These are phyloP conservation scores for Quiscalus mexicanus DNA, from an alignment of 2,113 vertebrate genomes.

Conservation along the genomic window DNA sequence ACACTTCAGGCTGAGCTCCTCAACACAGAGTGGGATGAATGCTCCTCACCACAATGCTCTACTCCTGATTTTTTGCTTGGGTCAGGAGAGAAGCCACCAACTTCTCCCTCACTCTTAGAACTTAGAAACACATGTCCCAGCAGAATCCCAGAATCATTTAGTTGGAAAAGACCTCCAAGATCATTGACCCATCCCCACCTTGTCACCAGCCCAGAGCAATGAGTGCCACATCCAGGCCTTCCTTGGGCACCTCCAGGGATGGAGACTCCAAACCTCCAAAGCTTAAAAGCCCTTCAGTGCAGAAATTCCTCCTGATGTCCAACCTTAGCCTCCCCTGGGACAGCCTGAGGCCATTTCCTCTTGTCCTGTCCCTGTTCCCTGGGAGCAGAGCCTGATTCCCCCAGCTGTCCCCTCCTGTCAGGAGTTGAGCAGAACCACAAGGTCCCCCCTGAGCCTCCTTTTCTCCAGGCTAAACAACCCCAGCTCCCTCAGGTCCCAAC, in stretches of 20 bases:
- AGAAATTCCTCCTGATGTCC: background rate
- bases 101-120: background rate
- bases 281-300: no score
- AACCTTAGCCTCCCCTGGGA: accelerated
- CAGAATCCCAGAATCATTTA: background rate
- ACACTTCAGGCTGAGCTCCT: background rate
- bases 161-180: background rate
- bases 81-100: background rate
- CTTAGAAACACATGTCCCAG: background rate
- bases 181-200: background rate
- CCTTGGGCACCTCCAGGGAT: background rate
- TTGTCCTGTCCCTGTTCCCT: accelerated
- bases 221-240: background rate
- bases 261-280: background rate
- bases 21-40: accelerated
- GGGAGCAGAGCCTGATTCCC: accelerated
- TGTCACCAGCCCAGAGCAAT: background rate
- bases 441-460: background rate
- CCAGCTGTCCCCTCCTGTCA: background rate
- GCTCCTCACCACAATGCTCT: background rate
- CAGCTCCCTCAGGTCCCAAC: background rate
- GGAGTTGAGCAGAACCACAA: background rate
- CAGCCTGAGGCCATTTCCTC: background rate
- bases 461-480: background rate
- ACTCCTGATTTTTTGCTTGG: background rate